These are phyloP conservation scores for Clepsis dumicolana DNA, from an alignment of 2,888 invertebrate species.

Conservation along the genomic window DNA sequence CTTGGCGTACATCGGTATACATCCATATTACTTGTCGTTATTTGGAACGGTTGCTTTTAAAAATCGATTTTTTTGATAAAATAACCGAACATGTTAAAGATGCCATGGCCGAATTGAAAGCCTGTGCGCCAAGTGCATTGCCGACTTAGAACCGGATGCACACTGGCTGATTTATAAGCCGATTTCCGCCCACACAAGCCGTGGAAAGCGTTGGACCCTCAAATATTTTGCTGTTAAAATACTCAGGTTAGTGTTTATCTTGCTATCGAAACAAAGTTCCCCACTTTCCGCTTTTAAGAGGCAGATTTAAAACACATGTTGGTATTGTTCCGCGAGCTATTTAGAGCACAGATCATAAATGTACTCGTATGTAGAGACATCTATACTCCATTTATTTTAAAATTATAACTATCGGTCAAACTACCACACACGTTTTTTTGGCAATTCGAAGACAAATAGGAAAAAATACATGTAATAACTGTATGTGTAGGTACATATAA, in stretches of 20 bases:
- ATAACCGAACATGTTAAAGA: neutral
- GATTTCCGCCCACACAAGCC: constrained; percentile 59
- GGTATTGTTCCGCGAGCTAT: no score
- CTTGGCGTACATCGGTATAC: no score
- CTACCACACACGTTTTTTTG: no score
- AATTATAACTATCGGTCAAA: no score
- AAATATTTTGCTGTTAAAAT: constrained; percentile 43
- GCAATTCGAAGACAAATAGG: no score
- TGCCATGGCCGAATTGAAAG: constrained; percentile 20
- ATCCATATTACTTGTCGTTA: no score
- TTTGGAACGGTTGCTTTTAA: neutral
- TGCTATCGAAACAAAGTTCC: neutral
- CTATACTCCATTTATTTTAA: no score
- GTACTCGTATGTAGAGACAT: no score
- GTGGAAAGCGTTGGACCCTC: constrained; percentile 50
- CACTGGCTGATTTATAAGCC: constrained; percentile 69
- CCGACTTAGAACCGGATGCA: constrained; percentile 58
- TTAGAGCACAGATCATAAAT: no score
- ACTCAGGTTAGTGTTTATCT: neutral
- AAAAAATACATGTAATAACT: neutral
- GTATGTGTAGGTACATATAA: no score
- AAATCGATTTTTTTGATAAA: neutral
- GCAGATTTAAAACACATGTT: no score
- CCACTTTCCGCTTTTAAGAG: no score
- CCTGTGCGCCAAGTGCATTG: constrained; percentile 46